These are phyloP conservation scores for Pangasius mekongensis DNA, from an alignment of 2,797 vertebrate genomes.

Conservation along the genomic window DNA sequence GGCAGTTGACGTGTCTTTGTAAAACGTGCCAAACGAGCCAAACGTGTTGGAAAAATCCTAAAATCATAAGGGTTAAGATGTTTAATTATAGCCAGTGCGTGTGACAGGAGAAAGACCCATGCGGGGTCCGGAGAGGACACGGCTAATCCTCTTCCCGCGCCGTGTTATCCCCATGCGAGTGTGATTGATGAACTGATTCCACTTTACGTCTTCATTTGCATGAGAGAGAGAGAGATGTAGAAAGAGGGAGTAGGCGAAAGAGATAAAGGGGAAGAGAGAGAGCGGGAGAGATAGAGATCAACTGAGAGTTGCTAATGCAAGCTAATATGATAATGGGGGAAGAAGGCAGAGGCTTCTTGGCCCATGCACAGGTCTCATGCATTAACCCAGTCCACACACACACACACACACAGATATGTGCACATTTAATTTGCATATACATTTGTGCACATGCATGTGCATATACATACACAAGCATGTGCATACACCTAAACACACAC, in stretches of 20 bases:
- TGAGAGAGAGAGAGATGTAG: slow-evolving; percentile 30
- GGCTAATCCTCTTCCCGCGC: slow-evolving; percentile 73
- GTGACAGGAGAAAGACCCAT: slow-evolving; percentile 69
- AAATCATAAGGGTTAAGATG: slow-evolving; percentile 63
- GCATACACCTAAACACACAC: background rate
- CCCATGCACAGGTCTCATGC: slow-evolving; percentile 54
- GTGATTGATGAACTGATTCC: slow-evolving; percentile 82
- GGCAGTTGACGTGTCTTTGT: background rate
- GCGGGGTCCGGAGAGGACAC: slow-evolving; percentile 58
- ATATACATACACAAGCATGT: background rate
- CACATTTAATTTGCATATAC: background rate
- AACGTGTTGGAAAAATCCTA: background rate
- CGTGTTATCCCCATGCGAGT: slow-evolving; percentile 69
- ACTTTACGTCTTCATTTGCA: slow-evolving; percentile 79
- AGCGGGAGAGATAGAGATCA: slow-evolving; percentile 5
- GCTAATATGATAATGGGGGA: slow-evolving; percentile 60
- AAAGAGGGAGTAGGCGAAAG: slow-evolving; percentile 7
- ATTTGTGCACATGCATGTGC: background rate
- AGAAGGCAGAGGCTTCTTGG: slow-evolving; percentile 49
- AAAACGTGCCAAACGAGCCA: background rate
- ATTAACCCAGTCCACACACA: slow-evolving; percentile 55
- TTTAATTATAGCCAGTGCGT: slow-evolving; percentile 77
- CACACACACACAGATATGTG: background rate
- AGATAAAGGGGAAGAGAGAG: slow-evolving; percentile 6
- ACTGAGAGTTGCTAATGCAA: slow-evolving; percentile 61